Conservation (phyloP, 1,140 invertebrate species). For the Plodia interpunctella region DNA sequence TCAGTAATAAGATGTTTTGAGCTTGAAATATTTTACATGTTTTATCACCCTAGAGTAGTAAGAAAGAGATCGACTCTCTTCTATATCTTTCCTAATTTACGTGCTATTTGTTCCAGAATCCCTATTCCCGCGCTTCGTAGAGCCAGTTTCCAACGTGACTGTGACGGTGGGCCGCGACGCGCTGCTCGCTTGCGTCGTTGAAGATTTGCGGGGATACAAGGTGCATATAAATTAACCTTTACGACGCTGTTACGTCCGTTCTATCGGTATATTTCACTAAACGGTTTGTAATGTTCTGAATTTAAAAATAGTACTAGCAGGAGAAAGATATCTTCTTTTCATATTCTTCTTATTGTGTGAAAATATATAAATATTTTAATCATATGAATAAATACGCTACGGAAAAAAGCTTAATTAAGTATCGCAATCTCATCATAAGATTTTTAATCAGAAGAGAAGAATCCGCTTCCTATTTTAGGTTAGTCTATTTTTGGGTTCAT, state of each 20-base stretch:
- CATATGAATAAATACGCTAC: too few species aligned
- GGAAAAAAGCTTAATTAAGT: too few species aligned
- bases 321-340: neutral
- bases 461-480: too few species aligned
- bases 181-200: conserved; percentile 94
- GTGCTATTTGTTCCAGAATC: conserved; percentile 58
- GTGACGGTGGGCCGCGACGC: conserved; percentile 93
- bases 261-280: conserved; percentile 6
- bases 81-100: neutral
- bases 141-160: conserved; percentile 94
- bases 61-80: too few species aligned
- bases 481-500: too few species aligned
- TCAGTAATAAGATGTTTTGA: too few species aligned
- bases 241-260: neutral
- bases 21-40: too few species aligned
- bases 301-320: neutral
- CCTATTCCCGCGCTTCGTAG: conserved; percentile 88
- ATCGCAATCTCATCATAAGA: too few species aligned
- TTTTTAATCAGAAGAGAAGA: too few species aligned
- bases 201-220: conserved; percentile 93
- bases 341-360: too few species aligned
- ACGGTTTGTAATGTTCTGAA: neutral
- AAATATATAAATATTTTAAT: too few species aligned
- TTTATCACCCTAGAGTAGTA: too few species aligned
- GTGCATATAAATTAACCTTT: conserved; percentile 73